Base-by-base conservation (phyloP, 2,888 invertebrate species). In the Tipula lateralis region DNA sequence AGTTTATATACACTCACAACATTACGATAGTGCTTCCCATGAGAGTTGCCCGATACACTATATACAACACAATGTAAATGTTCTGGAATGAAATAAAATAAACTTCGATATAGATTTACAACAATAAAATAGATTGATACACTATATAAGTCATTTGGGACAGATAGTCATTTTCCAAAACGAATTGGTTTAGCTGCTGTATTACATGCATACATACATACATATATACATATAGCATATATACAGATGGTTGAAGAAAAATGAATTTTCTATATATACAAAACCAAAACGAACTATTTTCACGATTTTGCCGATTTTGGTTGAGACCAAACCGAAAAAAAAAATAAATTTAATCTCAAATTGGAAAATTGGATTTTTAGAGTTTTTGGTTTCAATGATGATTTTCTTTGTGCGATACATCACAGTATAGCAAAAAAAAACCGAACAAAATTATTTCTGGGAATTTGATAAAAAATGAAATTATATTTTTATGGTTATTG, bases 111-210 rank as follows among this genome's bases (percentile, higher is more conserved):
- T 82, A 82, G 82, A 82, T 82, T 82, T 82, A 29, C 82, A n/a
- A 82, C 82, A 82, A 82, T 82, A 82, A 82, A 82, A 82, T 83
- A 83, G 83, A 83, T 83, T 83, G 83, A 83, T 83, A 83, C 83
- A 34, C 83, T 19, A 83, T 83, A 83, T 83, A 83, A 83, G 83
- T 83, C 83, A 34, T 83, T 36, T 30, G 83, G 83, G 83, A 83
- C 83, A 83, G 34, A 83, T 83, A 83, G 30, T 83, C 83, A 83
- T 83, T 83, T 82, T 82, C 82, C 66, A 66, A 66, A 66, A 66
- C 66, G 66, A 66, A 66, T 66, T 66, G 66, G 66, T 66, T 66
- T 66, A 24, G 66, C 13, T 66, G 66, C 24, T 66, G 44, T 44
- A 16, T 44, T 24, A 66, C 66, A 66, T 66, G 9, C n/a, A 24